Conservation (phyloP, 2,113 vertebrate species). For the Nyctibius bracteatus region DNA sequence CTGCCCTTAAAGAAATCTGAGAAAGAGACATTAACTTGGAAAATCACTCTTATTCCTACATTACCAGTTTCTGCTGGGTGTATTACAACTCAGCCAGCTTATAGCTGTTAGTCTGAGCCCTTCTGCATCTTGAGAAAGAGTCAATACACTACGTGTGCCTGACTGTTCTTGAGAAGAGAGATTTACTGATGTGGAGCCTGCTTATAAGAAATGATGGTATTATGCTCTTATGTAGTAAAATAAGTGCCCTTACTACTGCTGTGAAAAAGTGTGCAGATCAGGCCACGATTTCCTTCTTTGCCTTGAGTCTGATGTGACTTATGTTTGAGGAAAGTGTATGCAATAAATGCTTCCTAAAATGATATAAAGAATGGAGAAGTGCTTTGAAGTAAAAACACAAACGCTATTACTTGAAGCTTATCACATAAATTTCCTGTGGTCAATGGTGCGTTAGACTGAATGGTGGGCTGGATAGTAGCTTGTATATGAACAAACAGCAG, state of each 20-base stretch:
- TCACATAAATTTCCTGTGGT: slow-evolving; percentile 10
- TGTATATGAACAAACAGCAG: not conserved
- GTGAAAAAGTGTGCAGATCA: not conserved
- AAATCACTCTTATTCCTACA: not conserved
- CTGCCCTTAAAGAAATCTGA: not conserved
- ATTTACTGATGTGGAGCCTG: not conserved
- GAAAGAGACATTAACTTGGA: not conserved
- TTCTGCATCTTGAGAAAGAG: not conserved
- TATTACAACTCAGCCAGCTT: not conserved
- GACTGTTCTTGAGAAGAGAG: not conserved
- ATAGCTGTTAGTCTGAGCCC: not conserved
- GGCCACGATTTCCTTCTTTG: not conserved
- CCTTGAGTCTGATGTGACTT: not conserved
- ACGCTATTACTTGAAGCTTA: not conserved
- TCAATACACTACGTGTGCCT: not conserved
- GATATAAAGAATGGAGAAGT: not conserved
- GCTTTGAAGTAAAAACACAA: slow-evolving; percentile 21
- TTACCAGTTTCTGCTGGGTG: not conserved
- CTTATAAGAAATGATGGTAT: not conserved
- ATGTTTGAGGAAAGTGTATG: not conserved
- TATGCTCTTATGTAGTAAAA: not conserved
- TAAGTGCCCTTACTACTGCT: not conserved
- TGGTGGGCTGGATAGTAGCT: not conserved
- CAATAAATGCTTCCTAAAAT: slow-evolving; percentile 27
- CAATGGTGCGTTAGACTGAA: not conserved